phyloP scores from a whole-genome alignment of 2,797 vertebrate genomes.

The Myiotriccus ornatus region DNA sequence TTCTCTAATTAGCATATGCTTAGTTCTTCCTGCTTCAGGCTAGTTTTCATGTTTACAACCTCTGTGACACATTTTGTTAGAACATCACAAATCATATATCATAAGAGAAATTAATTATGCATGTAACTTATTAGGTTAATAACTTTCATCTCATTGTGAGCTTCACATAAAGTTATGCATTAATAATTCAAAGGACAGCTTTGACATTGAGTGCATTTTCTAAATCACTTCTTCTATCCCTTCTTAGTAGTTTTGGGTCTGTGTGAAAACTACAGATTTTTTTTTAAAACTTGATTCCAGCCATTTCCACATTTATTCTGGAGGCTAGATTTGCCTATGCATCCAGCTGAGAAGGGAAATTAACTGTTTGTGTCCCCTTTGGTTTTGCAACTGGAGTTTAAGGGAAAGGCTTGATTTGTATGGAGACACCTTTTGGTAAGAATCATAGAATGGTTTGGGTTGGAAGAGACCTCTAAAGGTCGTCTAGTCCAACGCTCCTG shows the following conservation, averaged over 20 bases:
- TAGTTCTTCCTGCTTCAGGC: slow-evolving; percentile 45
- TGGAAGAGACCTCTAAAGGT: neutral
- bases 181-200: slow-evolving; percentile 39
- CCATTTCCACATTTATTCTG: neutral
- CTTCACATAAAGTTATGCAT: neutral
- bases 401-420: neutral
- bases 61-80: slow-evolving; percentile 15
- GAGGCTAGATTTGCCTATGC: neutral
- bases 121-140: slow-evolving; percentile 45
- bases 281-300: neutral
- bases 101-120: slow-evolving; percentile 52
- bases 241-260: neutral
- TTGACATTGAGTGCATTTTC: neutral
- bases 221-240: neutral
- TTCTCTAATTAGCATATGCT: slow-evolving; percentile 29
- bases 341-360: neutral
- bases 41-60: slow-evolving; percentile 46
- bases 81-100: slow-evolving; percentile 34
- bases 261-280: neutral
- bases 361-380: neutral
- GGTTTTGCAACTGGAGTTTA: neutral
- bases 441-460: neutral
- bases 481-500: neutral
- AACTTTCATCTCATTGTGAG: slow-evolving; percentile 20
- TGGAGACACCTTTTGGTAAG: neutral